Evolutionary conservation across 2,113 vertebrate species (phyloP).

Genomic region (Leptobrachium ailaonicum): DNA sequence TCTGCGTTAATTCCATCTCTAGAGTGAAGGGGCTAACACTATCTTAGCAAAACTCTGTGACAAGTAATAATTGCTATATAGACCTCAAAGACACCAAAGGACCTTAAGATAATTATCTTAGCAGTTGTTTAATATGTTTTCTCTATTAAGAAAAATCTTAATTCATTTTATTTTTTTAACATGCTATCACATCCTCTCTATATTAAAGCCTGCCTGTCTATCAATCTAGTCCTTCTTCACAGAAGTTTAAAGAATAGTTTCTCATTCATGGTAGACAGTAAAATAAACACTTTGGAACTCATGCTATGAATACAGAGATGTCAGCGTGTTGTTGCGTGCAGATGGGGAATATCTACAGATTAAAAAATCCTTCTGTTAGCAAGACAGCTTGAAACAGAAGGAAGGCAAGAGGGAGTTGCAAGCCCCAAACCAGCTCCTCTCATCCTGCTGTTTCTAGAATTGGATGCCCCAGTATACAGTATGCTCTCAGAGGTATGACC

Average conservation of each 20-base stretch:
- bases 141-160: slow-evolving; percentile 32
- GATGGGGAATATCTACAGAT: slow-evolving; percentile 1
- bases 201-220: too few species aligned
- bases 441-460: slow-evolving; percentile 34
- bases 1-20: too few species aligned
- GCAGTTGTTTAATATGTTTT: slow-evolving; percentile 9
- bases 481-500: slow-evolving; percentile 3
- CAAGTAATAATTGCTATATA: background rate
- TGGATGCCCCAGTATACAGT: slow-evolving; percentile 13
- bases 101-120: background rate
- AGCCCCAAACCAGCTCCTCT: slow-evolving; percentile 27
- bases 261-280: slow-evolving; percentile 4
- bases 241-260: slow-evolving; percentile 34
- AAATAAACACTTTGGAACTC: slow-evolving; percentile 2
- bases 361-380: slow-evolving; percentile 16
- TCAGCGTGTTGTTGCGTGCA: slow-evolving; percentile 10
- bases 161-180: too few species aligned
- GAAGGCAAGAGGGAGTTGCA: slow-evolving; percentile 16
- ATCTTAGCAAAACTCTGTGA: background rate
- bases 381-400: slow-evolving; percentile 23
- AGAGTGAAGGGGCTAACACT: background rate
- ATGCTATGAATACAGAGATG: slow-evolving; percentile 7
- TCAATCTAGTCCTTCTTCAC: background rate
- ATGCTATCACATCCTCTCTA: too few species aligned
- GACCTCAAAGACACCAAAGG: background rate